Evolutionary conservation across 2,797 vertebrate species (phyloP).

Genomic region (Clarias pachynema): DNA sequence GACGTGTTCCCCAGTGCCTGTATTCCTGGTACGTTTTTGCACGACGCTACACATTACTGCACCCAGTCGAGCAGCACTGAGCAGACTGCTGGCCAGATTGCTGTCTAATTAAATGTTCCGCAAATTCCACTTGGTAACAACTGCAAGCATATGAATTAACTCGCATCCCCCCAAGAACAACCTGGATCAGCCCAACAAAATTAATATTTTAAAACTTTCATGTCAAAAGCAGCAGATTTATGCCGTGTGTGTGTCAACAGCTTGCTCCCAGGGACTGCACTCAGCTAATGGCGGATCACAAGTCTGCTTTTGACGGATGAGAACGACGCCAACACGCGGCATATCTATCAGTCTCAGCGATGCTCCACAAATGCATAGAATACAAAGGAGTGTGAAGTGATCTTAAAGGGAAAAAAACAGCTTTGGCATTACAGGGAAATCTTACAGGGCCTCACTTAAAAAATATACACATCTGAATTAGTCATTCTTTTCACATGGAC

Average conservation of each 20-base stretch:
- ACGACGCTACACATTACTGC: slow-evolving; percentile 53
- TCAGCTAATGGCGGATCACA: slow-evolving; percentile 62
- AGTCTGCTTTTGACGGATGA: slow-evolving; percentile 69
- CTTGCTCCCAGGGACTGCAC: slow-evolving; percentile 75
- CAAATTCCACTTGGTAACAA: slow-evolving; percentile 66
- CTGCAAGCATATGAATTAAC: slow-evolving; percentile 65
- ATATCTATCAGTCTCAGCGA: slow-evolving; percentile 69
- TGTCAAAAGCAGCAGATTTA: slow-evolving; percentile 68
- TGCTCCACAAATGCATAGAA: slow-evolving; percentile 37
- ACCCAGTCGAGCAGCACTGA: slow-evolving; percentile 62
- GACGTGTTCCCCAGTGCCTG: slow-evolving; percentile 31
- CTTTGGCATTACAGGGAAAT: background rate
- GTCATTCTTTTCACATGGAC: background rate
- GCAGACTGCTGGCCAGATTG: slow-evolving; percentile 68
- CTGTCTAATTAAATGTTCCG: slow-evolving; percentile 72
- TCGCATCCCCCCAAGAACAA: slow-evolving; percentile 68
- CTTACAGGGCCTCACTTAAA: background rate
- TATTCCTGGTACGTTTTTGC: slow-evolving; percentile 8
- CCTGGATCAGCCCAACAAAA: slow-evolving; percentile 72
- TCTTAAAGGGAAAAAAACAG: background rate
- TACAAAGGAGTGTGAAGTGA: slow-evolving; percentile 27
- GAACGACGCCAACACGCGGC: slow-evolving; percentile 66
- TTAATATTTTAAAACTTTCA: slow-evolving; percentile 76
- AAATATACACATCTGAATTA: background rate
- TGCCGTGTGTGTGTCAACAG: slow-evolving; percentile 63